Percentiles rank a stretch among this genome's conserved stretches.
Evolutionary conservation across 2,113 vertebrate genomes (phyloP).

Genomic region (Pelecanus crispus): DNA sequence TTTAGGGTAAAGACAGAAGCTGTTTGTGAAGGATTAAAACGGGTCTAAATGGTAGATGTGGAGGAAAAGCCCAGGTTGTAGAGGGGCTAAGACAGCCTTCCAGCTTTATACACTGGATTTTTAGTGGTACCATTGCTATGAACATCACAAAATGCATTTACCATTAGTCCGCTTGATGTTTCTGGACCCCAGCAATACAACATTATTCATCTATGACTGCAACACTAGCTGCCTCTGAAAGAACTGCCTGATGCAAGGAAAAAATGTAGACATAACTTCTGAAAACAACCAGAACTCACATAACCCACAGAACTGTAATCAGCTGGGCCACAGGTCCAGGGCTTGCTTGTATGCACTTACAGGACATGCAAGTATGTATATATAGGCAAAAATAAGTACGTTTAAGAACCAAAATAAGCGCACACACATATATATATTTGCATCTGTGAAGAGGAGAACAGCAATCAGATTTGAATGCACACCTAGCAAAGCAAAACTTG

Average conservation of each 20-base stretch:
- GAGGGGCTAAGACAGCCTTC: background rate
- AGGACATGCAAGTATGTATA: background rate
- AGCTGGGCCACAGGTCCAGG: background rate
- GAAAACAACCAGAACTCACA: background rate
- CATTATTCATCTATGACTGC: background rate
- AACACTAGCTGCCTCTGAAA: background rate
- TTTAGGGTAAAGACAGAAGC: constrained; percentile 5
- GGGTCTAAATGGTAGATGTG: background rate
- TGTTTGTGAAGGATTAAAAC: constrained; percentile 1
- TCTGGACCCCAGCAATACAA: background rate
- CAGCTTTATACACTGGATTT: background rate
- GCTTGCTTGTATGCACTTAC: background rate
- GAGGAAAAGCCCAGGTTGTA: background rate
- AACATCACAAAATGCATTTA: background rate
- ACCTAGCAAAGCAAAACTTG: background rate
- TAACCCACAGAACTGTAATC: background rate
- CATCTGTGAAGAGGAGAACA: background rate
- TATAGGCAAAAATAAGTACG: background rate
- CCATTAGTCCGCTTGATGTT: background rate
- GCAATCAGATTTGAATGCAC: background rate
- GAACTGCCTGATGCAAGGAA: background rate
- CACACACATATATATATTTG: background rate
- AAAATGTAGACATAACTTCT: background rate
- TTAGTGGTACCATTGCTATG: background rate
- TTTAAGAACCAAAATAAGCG: background rate